Percentiles rank a stretch among this genome's conserved stretches.
These are phyloP conservation scores for Andricus curvator DNA, from an alignment of 2,888 invertebrate genomes.

Conservation along the genomic window DNA sequence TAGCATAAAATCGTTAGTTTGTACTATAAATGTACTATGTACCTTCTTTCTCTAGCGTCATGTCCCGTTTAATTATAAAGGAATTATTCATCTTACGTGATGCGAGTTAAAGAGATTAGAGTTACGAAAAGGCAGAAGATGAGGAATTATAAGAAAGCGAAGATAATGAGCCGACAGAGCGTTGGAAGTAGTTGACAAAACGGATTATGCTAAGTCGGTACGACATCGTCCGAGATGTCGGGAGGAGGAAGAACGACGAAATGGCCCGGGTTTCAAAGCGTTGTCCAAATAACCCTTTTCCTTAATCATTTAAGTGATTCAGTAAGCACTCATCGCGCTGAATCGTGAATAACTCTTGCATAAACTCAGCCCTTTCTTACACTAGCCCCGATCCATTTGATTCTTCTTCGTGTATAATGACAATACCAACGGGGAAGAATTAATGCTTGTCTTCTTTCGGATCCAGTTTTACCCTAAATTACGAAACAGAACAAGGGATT, in stretches of 20 bases:
- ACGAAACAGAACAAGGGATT: background rate
- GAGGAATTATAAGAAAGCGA: conserved; percentile 57
- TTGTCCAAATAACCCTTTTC: conserved; percentile 78
- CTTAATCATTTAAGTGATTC: conserved; percentile 78
- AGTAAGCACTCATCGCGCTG: conserved; percentile 72
- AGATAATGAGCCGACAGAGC: conserved; percentile 70
- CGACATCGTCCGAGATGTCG: conserved; percentile 49
- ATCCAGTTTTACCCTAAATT: conserved; percentile 15
- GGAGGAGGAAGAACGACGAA: conserved; percentile 67
- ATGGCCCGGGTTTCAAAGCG: conserved; percentile 68
- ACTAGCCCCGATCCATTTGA: conserved; percentile 56
- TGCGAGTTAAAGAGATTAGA: conserved; percentile 28
- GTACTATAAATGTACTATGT: background rate
- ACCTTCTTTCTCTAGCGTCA: background rate
- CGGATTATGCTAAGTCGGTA: conserved; percentile 72
- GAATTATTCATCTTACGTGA: conserved; percentile 20
- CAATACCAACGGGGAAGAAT: conserved; percentile 62
- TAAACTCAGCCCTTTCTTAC: conserved; percentile 70
- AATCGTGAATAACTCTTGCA: conserved; percentile 70
- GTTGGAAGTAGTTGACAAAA: conserved; percentile 75
- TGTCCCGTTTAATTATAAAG: conserved; percentile 19
- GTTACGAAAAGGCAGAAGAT: conserved; percentile 35
- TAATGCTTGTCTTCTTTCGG: conserved; percentile 60
- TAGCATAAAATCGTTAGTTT: conserved; percentile 8
- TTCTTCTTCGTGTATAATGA: conserved; percentile 66